phyloP scores from a whole-genome alignment of 2,888 invertebrate species.

The Leptarthrus brevirostris region DNA sequence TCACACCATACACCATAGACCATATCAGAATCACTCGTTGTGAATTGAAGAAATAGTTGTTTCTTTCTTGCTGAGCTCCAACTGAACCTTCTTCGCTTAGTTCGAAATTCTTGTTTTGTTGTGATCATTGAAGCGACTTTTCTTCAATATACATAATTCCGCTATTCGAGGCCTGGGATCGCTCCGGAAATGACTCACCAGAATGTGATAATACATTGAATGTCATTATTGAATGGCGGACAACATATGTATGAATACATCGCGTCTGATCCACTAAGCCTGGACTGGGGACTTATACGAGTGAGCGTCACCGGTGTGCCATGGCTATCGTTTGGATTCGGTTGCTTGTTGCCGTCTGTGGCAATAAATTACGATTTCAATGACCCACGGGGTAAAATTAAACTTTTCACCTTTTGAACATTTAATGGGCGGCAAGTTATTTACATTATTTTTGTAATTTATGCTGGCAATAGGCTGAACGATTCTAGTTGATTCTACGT shows the following conservation, averaged over 20 bases:
- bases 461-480: not conserved
- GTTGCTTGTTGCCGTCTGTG: not conserved
- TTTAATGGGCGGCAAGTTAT: not conserved
- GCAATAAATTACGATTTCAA: conserved; percentile 42
- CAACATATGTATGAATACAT: not conserved
- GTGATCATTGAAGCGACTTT: conserved; percentile 39
- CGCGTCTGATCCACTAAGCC: not conserved
- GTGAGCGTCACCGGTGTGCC: not conserved
- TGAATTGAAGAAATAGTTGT: too few relatives aligned
- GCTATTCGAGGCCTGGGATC: conserved; percentile 12
- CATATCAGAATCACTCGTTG: too few relatives aligned
- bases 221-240: conserved; percentile 34
- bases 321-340: conserved; percentile 2
- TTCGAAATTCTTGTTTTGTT: not conserved
- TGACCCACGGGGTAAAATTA: conserved; percentile 33
- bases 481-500: too few relatives aligned
- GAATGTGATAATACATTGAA: conserved; percentile 45
- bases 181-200: conserved; percentile 39
- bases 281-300: not conserved
- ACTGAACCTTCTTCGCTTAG: too few relatives aligned
- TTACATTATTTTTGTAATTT: not conserved
- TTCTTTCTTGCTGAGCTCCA: too few relatives aligned
- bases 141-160: conserved; percentile 18
- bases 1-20: too few relatives aligned
- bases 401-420: conserved; percentile 24